phyloP scores from a whole-genome alignment of 2,888 invertebrate species.

The Drosophila nr. perissopoda region DNA sequence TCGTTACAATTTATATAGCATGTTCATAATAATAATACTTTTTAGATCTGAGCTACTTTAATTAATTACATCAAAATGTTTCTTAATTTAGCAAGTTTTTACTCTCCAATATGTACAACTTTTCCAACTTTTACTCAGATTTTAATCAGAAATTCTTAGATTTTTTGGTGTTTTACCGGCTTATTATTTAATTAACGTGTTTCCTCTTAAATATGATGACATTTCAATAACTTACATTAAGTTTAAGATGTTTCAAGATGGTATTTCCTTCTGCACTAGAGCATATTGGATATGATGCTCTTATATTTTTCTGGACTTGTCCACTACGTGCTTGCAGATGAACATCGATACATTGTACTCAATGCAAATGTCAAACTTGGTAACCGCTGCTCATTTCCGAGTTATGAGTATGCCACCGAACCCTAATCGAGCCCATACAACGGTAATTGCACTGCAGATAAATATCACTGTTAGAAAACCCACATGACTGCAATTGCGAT shows the following conservation, averaged over 20 bases:
- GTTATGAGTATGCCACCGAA: constrained; percentile 77
- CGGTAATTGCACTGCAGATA: constrained; percentile 77
- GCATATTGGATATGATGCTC: background rate
- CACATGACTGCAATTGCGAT: constrained; percentile 60
- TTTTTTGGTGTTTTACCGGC: too few relatives aligned
- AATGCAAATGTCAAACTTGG: constrained; percentile 29
- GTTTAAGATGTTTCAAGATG: background rate
- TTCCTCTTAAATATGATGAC: background rate
- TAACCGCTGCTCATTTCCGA: constrained; percentile 46
- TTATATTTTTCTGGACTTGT: background rate
- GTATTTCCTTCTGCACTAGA: background rate
- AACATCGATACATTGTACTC: constrained; percentile 8
- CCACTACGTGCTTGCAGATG: background rate
- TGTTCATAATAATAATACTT: background rate
- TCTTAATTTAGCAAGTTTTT: background rate
- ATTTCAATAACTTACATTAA: background rate
- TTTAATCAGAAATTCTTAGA: too few relatives aligned
- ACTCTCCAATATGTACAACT: background rate
- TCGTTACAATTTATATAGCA: background rate
- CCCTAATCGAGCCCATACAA: constrained; percentile 78
- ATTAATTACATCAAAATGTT: background rate
- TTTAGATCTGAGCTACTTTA: background rate
- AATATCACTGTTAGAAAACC: constrained; percentile 79
- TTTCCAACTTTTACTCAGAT: too few relatives aligned
- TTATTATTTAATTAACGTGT: background rate